Base-by-base conservation (phyloP, 2,797 vertebrate genomes). In the Limosa lapponica region DNA sequence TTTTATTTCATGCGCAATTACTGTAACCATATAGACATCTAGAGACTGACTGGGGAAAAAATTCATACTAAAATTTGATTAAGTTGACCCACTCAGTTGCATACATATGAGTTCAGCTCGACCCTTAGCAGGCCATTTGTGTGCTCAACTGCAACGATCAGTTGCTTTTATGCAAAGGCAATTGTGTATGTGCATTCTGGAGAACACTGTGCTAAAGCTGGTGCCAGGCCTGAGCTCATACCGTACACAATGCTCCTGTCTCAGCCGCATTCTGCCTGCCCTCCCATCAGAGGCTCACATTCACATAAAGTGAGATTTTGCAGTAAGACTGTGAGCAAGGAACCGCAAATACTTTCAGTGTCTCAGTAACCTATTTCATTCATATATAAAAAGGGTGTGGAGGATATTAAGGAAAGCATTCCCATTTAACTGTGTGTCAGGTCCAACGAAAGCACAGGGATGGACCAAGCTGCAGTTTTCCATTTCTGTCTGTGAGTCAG, bases 401-500 rank as follows among this genome's bases (percentile, higher is more conserved):
- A 93, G 69, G 48, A 73, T 75, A 80, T 55, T 2, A 61, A 91
- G 74, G 54, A 17, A 95, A 87, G 41, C 13, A 57, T 89, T 71
- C 87, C 73, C 70, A 67, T 10, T 81, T 72, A 64, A 79, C 71
- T 22, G 57, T 25, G 65, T 62, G 81, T 73, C 54, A 41, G 1
- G 43, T 57, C 91, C 49, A 84, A 77, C 27, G n/a, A 81, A 91
- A 89, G 27, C 59, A 87, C 30, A 44, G 66, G 86, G 62, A 48
- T 66, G 80, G 86, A 90, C 8, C 23, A 70, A 39, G 90, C 62
- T 82, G 75, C 81, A 90, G 89, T 57, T 95, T 88, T 90, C 96
- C 79, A 77, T 78, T 79, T 62, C 59, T 85, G 92, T 58, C 92
- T 88, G 1, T 96, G 96, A 97, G 91, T 97, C 97, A 96, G 82